These are phyloP conservation scores for Aphelenchoides besseyi DNA, from an alignment of 1,140 invertebrate species.

Conservation along the genomic window DNA sequence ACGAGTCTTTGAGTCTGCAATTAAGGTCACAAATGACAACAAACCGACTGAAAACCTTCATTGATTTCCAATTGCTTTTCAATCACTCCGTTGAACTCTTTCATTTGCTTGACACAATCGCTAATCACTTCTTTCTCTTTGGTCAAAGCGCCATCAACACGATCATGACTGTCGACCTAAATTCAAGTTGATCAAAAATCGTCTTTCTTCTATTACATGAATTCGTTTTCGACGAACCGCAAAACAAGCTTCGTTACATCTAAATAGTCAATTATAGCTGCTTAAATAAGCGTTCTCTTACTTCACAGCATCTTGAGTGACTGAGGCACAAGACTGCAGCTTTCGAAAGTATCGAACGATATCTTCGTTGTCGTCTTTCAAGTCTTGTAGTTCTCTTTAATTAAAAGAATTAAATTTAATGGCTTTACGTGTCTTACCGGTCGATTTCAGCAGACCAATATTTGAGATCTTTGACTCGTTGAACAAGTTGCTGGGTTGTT, in stretches of 20 bases:
- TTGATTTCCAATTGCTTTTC: slow-evolving; percentile 54
- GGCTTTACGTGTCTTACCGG: slow-evolving; percentile 27
- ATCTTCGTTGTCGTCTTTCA: slow-evolving; percentile 57
- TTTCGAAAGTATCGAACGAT: slow-evolving; percentile 47
- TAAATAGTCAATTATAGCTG: no score
- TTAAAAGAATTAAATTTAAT: background rate
- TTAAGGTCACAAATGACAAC: background rate
- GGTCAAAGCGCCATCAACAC: slow-evolving; percentile 49
- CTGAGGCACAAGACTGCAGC: slow-evolving; percentile 39
- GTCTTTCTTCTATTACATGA: slow-evolving; percentile 34
- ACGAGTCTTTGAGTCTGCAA: slow-evolving; percentile 44
- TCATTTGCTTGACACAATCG: slow-evolving; percentile 51
- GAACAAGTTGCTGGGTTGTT: slow-evolving; percentile 56
- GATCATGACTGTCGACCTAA: slow-evolving; percentile 48
- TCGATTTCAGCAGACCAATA: slow-evolving; percentile 59
- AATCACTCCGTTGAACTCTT: slow-evolving; percentile 46
- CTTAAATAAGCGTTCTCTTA: no score
- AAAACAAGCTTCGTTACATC: slow-evolving; percentile 51
- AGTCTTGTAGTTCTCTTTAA: slow-evolving; percentile 50
- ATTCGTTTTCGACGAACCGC: slow-evolving; percentile 54
- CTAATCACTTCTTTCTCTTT: slow-evolving; percentile 53
- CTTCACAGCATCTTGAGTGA: slow-evolving; percentile 45
- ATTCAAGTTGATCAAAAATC: slow-evolving; percentile 10
- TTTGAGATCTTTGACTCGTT: slow-evolving; percentile 57
- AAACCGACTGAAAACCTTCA: slow-evolving; percentile 23